Evolutionary conservation across 2,888 invertebrate species (phyloP), one percentile per base, ranked within the genome.

Genomic region (Macaria notata): DNA sequence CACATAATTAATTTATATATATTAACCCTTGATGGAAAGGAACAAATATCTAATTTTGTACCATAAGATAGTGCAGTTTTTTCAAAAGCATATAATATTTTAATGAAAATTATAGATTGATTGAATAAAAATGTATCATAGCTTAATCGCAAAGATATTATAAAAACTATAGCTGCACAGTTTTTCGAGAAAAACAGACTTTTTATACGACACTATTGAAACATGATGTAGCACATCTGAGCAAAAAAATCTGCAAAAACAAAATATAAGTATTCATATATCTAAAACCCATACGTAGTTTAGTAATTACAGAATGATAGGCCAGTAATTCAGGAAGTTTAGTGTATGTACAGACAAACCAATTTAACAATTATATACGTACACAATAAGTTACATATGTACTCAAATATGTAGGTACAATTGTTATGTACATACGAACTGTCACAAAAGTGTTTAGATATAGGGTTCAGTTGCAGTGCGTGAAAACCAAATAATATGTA

Each of bases 291-390:
- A 41, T 41, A 44, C 9, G 31, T 30, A 31, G 43, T 54, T 59
- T 54, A 45, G 54, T 48, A 59, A 59, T 59, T 54, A 59, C 44
- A 9, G 4, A 51, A 54, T 59, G 47, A 59, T 54, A 41, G 46
- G 44, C 31, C 51, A 44, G 19, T 49, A 54, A 59, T 44, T 4
- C 59, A 59, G 59, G 59, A 59, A 54, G 54, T 31, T 29, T 39
- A 19, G 9, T 53, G 36, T 19, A 39, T 49, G 45, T 52, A 38
- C 46, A 50, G 46, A 45, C 33, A 42, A 43, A 39, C 50, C 50
- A 58, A 58, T 54, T 54, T 50, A 51, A 51, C 44, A 51, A 50
- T 54, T 50, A 49, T 41, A 41, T 36, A 36, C 7, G 33, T 36
- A 36, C 33, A 36, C 33, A 36, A 36, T 36, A 36, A 19, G 38